Conservation (phyloP, 1,140 invertebrate species). For the Drosophila orena region DNA sequence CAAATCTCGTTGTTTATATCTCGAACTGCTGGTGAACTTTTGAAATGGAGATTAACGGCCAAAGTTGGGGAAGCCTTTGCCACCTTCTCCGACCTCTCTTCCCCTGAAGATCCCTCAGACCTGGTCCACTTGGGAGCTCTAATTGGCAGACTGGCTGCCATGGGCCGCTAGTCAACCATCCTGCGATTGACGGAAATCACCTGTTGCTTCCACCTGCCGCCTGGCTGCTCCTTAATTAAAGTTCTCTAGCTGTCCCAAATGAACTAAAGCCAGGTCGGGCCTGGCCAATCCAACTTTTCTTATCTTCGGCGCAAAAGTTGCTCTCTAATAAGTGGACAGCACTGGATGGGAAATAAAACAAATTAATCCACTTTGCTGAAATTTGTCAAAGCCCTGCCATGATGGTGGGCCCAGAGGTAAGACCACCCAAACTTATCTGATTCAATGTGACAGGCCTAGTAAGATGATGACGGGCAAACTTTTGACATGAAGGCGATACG, state of each 20-base stretch:
- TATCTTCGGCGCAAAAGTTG: constrained; percentile 54
- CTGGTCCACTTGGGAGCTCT: background rate
- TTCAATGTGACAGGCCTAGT: constrained; percentile 40
- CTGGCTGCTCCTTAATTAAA: constrained; percentile 52
- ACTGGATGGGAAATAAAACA: constrained; percentile 52
- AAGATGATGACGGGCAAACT: constrained; percentile 12
- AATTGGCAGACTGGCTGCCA: constrained; percentile 11
- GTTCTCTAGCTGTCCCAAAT: constrained; percentile 28
- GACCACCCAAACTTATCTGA: constrained; percentile 41
- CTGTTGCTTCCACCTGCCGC: constrained; percentile 54
- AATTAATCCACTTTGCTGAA: constrained; percentile 74
- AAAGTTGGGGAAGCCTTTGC: constrained; percentile 11
- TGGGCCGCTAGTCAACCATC: constrained; percentile 3
- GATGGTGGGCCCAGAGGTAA: background rate
- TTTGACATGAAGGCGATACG: constrained; percentile 3
- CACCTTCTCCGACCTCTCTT: background rate
- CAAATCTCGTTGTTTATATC: constrained; percentile 43
- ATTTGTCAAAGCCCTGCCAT: constrained; percentile 63
- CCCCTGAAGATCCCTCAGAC: background rate
- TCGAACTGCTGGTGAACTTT: constrained; percentile 41
- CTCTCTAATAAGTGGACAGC: constrained; percentile 24
- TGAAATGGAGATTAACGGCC: constrained; percentile 47
- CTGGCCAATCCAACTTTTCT: constrained; percentile 44
- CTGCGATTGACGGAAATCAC: constrained; percentile 45
- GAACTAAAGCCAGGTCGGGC: constrained; percentile 19